Base-by-base conservation (phyloP, 1,140 invertebrate genomes). In the Trachymyrmex septentrionalis region DNA sequence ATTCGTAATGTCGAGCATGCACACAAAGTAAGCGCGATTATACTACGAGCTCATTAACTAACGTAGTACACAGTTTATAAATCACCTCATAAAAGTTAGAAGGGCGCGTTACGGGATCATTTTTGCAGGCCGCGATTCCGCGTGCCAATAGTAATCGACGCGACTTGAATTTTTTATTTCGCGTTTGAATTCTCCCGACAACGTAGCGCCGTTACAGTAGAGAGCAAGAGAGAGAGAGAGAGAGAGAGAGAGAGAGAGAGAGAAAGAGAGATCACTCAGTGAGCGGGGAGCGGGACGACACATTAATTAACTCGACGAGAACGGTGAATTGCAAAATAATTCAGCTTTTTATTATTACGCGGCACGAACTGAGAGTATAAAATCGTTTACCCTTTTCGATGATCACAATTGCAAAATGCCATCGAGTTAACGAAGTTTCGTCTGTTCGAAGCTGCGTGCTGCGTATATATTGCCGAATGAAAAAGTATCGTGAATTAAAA, bases 101-200 rank as follows among this genome's bases (percentile, higher is more conserved):
- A 73, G 4, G 12, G 16, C 19, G 14, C 34, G 19, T 38, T 16
- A 3, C 80, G n/a, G n/a, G 12, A 50, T 75, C 57, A 84, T 61
- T 84, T 84, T 84, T 75, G 38, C 80, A 73, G 24, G n/a, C 69
- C 69, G 27, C 69, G 80, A 75, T 75, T 48, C 38, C 14, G 69
- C 24, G 16, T 38, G 44, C 21, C 38, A 27, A 84, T 75, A 61
- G 69, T 84, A 84, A 84, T 75, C 55, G 69, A 84, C 80, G 80
- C 38, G 69, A 84, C 80, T 84, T 84, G 80, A 61, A 84, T 84
- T 75, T 84, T 84, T 84, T 73, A 84, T 84, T 84, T 73, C 55
- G 55, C 73, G 38, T 84, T 84, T n/a, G 24, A 61, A 84, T 84
- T 84, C 55, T 61, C n/a, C 24, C 55, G 27, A 44, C 55, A 44